Base-by-base conservation (phyloP, 2,797 vertebrate genomes). In the Falco berigora region DNA sequence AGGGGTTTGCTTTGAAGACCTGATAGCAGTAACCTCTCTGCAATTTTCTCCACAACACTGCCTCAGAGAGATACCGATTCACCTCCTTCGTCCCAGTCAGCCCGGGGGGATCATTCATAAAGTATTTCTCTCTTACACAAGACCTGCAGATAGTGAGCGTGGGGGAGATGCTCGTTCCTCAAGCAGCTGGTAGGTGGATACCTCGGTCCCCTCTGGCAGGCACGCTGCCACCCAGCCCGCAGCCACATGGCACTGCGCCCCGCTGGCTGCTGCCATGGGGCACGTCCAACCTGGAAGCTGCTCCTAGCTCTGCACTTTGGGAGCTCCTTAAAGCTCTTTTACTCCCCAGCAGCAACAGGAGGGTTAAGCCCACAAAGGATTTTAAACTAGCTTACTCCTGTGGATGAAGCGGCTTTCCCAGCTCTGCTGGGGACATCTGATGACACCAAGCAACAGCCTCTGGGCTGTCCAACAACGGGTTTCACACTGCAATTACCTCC, bases 1-100 rank as follows among this genome's bases (percentile, higher is more conserved):
- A 5, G 15, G 5, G 36, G 9, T 25, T 34, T 28, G 42, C 32
- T 38, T 47, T 18, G 36, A 36, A 32, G 36, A 34, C 32, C 2
- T 1, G 8, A 2, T 1, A 14, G 24, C 52, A 14, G 28, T 4
- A 42, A 22, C 32, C 44, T 20, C 44, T 20, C n/a, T 2, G 38
- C 59, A 4, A 5, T 42, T 24, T 17, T 7, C 67, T 32, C 40
- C 25, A 19, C 27, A 4, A 8, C 11, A 2, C 49, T 16, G 30
- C 42, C 28, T 12, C 20, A 4, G 38, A 11, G 16, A 32, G 30
- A 42, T 8, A 8, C 19, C 3, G 14, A 30, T 3, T 22, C 16
- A 7, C 17, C 34, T 50, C 58, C 21, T 34, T 14, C 34, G 13
- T 25, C 42, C 28, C 14, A 2, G 30, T 20, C 4, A 3, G 28